Evolutionary conservation across 2,797 vertebrate species (phyloP).

Genomic region (Pseudocheirus occidentalis): DNA sequence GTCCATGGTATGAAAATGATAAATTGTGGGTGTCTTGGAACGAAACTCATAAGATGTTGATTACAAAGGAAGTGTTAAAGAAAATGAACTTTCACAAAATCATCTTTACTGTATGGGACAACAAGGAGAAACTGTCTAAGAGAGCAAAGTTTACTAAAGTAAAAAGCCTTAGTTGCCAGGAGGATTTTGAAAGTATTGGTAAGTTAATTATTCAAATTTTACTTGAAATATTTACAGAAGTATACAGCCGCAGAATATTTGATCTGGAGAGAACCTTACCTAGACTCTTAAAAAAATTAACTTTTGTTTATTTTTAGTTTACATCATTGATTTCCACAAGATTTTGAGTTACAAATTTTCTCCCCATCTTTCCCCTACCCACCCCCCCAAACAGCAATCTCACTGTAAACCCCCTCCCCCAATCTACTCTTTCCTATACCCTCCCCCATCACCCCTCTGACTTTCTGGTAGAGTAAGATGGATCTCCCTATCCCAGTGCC

Average conservation of each 20-base stretch:
- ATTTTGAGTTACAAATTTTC: too few species aligned
- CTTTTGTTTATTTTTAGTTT: too few species aligned
- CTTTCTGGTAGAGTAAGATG: too few species aligned
- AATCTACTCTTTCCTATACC: too few species aligned
- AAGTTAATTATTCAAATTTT: conserved; percentile 16
- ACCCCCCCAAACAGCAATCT: too few species aligned
- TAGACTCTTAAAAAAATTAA: background rate
- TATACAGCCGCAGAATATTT: background rate
- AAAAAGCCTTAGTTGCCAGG: conserved; percentile 61
- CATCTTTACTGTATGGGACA: conserved; percentile 86
- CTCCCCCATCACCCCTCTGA: too few species aligned
- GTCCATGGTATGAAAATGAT: conserved; percentile 86
- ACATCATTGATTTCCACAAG: too few species aligned
- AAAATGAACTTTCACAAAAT: conserved; percentile 87
- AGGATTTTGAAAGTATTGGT: conserved; percentile 68
- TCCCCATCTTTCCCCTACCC: too few species aligned
- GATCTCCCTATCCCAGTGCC: too few species aligned
- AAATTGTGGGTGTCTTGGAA: conserved; percentile 89
- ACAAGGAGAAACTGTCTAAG: conserved; percentile 83
- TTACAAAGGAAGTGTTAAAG: conserved; percentile 86
- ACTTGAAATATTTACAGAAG: background rate
- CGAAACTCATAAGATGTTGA: conserved; percentile 81
- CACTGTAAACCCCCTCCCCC: too few species aligned
- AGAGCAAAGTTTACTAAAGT: conserved; percentile 81
- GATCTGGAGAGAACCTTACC: background rate